Evolutionary conservation across 2,888 invertebrate species (phyloP).

Genomic region (Rugalucina vietnamica): DNA sequence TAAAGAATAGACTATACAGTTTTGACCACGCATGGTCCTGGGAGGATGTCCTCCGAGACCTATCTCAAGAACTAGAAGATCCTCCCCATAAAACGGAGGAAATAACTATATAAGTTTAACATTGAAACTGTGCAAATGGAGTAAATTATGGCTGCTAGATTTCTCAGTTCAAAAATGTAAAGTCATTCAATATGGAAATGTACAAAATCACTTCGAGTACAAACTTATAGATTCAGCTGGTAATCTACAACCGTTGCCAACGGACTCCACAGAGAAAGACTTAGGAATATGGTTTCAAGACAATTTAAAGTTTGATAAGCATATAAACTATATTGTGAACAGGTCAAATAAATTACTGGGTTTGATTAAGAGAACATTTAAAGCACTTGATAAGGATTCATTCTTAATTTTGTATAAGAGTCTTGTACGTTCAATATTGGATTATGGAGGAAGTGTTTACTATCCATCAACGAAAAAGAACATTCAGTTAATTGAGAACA

Average conservation of each 20-base stretch:
- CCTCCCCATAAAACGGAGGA: too few relatives aligned
- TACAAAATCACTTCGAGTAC: not conserved
- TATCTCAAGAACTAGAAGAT: too few relatives aligned
- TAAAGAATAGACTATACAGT: too few relatives aligned
- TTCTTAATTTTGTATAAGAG: not conserved
- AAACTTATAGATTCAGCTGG: not conserved
- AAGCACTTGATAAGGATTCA: not conserved
- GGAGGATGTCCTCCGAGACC: too few relatives aligned
- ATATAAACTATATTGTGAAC: not conserved
- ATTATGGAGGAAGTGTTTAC: too few relatives aligned
- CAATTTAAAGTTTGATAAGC: not conserved
- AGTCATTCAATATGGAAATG: conserved; percentile 11
- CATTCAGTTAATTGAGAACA: conserved; percentile 17
- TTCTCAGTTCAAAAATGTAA: too few relatives aligned
- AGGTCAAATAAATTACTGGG: not conserved
- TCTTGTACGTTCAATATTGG: too few relatives aligned
- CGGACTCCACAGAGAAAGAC: not conserved
- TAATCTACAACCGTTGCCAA: not conserved
- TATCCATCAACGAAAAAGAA: conserved; percentile 13
- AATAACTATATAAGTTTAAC: too few relatives aligned
- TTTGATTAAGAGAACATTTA: conserved; percentile 11
- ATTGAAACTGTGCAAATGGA: too few relatives aligned
- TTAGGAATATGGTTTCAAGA: conserved; percentile 9
- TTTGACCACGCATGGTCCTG: too few relatives aligned
- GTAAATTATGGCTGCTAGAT: too few relatives aligned